Conservation (phyloP, 2,113 vertebrate genomes). For the Cyrtonyx montezumae region DNA sequence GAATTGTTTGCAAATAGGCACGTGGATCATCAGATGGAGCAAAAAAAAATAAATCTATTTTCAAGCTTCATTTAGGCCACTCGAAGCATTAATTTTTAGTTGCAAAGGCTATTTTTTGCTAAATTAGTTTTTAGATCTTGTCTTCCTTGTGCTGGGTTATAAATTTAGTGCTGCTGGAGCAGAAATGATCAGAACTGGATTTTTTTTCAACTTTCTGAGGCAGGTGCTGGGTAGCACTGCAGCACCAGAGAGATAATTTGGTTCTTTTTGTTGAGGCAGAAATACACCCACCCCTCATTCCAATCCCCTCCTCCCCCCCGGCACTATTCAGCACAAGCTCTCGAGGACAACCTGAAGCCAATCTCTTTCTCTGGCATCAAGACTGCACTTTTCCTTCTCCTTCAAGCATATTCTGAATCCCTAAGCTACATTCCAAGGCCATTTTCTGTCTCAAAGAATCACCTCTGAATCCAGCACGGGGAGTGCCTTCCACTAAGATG, state of each 20-base stretch:
- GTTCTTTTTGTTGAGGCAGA: not conserved
- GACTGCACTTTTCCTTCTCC: not conserved
- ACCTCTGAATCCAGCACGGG: not conserved
- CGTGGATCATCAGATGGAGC: constrained; percentile 40
- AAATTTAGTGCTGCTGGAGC: constrained; percentile 51
- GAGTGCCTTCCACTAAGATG: constrained; percentile 44
- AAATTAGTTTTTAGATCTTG: constrained; percentile 70
- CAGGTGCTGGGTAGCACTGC: not conserved
- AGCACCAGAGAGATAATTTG: not conserved
- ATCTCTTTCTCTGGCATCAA: not conserved
- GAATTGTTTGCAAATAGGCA: constrained; percentile 70
- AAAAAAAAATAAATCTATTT: constrained; percentile 20
- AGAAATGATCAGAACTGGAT: constrained; percentile 45
- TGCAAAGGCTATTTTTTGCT: constrained; percentile 65
- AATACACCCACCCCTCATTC: not conserved
- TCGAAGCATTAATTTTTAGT: constrained; percentile 68
- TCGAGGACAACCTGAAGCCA: not conserved
- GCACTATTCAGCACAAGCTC: not conserved
- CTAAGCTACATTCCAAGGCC: constrained; percentile 12
- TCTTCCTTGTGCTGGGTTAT: constrained; percentile 44
- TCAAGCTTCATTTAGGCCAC: constrained; percentile 58
- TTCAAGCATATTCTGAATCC: not conserved
- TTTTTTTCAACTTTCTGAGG: constrained; percentile 17
- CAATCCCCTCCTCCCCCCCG: not conserved
- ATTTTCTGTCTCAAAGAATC: not conserved